Evolutionary conservation across 2,888 invertebrate genomes (phyloP).

Genomic region (Shargacucullia verbasci): DNA sequence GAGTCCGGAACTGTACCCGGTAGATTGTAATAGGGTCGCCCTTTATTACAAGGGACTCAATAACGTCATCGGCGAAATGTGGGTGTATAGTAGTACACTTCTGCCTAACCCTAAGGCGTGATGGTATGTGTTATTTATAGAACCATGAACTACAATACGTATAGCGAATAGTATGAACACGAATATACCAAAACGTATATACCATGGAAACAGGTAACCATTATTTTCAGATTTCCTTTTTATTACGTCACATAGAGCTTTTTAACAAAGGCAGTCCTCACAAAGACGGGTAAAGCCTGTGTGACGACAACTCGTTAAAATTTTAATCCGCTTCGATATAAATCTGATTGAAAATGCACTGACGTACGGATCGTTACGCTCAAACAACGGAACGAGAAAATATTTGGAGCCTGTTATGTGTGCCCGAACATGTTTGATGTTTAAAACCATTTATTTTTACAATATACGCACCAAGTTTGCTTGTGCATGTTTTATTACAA

Average conservation of each 20-base stretch:
- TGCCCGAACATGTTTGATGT: slow-evolving; percentile 42
- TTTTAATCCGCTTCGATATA: slow-evolving; percentile 79
- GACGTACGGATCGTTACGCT: slow-evolving; percentile 70
- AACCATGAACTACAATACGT: slow-evolving; percentile 5
- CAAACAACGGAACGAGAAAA: slow-evolving; percentile 61
- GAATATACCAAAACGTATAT: slow-evolving; percentile 13
- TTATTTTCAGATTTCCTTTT: slow-evolving; percentile 58
- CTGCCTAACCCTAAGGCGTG: too few species aligned
- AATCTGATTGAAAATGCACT: slow-evolving; percentile 81
- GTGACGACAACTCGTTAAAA: slow-evolving; percentile 79
- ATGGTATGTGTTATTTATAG: not conserved
- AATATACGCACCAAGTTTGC: slow-evolving; percentile 23
- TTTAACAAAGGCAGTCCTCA: slow-evolving; percentile 69
- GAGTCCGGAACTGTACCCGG: too few species aligned
- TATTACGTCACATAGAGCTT: slow-evolving; percentile 58
- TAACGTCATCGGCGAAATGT: too few species aligned
- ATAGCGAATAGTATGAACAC: not conserved
- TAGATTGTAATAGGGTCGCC: too few species aligned
- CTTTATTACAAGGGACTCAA: too few species aligned
- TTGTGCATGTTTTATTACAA: slow-evolving; percentile 8
- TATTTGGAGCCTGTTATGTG: slow-evolving; percentile 57
- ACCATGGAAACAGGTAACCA: slow-evolving; percentile 34
- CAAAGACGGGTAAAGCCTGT: slow-evolving; percentile 70
- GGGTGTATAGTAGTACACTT: too few species aligned
- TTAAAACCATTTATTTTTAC: slow-evolving; percentile 46